Evolutionary conservation across 2,797 vertebrate species (phyloP).

Genomic region (Galagoides demidoff): DNA sequence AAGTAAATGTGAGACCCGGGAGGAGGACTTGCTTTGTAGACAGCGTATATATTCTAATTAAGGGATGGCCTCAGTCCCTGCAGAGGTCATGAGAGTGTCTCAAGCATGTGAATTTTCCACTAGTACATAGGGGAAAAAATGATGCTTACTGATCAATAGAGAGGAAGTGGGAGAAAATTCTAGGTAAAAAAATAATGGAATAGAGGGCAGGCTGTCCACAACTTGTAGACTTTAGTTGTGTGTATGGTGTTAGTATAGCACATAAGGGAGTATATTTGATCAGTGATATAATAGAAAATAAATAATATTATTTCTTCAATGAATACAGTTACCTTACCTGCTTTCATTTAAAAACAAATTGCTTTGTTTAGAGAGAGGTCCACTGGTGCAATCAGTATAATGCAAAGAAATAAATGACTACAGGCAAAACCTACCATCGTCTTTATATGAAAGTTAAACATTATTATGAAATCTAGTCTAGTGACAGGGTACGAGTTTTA

Average conservation of each 20-base stretch:
- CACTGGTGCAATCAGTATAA: neutral
- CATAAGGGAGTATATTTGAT: neutral
- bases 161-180: neutral
- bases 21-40: neutral
- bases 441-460: constrained; percentile 10
- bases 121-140: neutral
- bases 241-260: neutral
- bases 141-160: neutral
- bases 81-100: neutral
- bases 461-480: constrained; percentile 37
- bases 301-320: constrained; percentile 4
- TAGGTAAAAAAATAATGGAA: neutral
- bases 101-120: neutral
- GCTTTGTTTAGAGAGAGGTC: neutral
- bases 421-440: neutral
- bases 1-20: neutral
- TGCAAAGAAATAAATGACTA: neutral
- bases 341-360: constrained; percentile 43
- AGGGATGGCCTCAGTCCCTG: accelerated
- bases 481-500: constrained; percentile 18
- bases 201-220: neutral
- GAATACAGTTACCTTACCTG: neutral
- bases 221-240: neutral
- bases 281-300: constrained; percentile 20
- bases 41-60: neutral